Base-by-base conservation (phyloP, 2,113 vertebrate genomes). In the Grammomys surdaster region DNA sequence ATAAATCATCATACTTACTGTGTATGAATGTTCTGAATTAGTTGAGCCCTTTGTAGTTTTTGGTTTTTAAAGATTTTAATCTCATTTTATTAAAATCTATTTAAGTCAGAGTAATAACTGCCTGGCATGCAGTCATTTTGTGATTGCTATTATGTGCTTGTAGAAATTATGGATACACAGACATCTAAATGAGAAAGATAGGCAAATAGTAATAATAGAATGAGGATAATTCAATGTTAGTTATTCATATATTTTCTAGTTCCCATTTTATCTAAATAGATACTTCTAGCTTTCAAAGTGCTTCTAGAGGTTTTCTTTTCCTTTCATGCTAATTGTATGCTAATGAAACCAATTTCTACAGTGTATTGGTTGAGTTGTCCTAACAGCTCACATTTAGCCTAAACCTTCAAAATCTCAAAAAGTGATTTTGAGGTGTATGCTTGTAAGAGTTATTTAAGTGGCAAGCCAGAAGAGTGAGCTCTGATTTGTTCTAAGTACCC, bases 191-290 rank as follows among this genome's bases (percentile, higher is more conserved):
- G 26, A 54, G 4, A 0, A 16, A 70, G 28, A 40, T 40, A 51
- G 7, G 7, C 51, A 63, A 7, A 58, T 54, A 65, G 63, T 65
- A 46, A 24, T 5, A 77, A 7, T 19, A 28, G 14, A 48, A 48
- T 63, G 28, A 46, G 46, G 8, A 48, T 78, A 36, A 91, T 20
- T 90, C 84, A 75, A 78, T 87, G 20, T 84, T 75, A 80, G 9
- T 60, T 93, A 65, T 93, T 93, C 28, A 67, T 67, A 28, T 67
- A 67, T 67, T 67, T 88, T 88, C 81, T 93, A 88, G 13, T 8
- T 87, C 19, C 67, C 17, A 63, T 88, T 93, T 87, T 43, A 58
- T 75, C 75, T 36, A 77, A 77, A 1, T 36, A 87, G 24, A 88
- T 60, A 84, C 14, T 78, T 58, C 43, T 67, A 24, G 48, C 28